Conservation (phyloP, 1,140 invertebrate genomes). For the Cydia fagiglandana region DNA sequence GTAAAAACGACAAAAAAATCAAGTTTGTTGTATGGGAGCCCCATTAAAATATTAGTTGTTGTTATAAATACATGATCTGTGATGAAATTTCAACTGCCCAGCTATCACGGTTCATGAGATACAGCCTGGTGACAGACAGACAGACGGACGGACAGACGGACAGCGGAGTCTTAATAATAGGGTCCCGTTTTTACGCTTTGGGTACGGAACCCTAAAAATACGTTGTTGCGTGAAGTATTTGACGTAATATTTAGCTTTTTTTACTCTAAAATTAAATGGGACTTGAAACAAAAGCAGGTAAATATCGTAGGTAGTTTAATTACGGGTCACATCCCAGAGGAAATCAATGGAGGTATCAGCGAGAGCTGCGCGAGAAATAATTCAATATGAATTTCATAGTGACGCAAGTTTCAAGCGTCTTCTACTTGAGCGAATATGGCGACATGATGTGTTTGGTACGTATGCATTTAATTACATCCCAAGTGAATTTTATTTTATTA, state of each 20-base stretch:
- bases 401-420: neutral
- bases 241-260: neutral
- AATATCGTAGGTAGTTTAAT: constrained; percentile 7
- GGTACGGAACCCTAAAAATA: too few relatives aligned
- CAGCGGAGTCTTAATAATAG: too few relatives aligned
- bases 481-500: neutral
- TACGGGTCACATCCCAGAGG: constrained; percentile 1
- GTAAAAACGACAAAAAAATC: too few relatives aligned
- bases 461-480: neutral
- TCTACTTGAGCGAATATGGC: neutral
- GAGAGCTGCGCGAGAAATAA: neutral
- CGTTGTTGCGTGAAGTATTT: neutral
- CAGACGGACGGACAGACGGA: too few relatives aligned
- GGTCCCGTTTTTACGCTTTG: too few relatives aligned
- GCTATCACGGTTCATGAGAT: too few relatives aligned
- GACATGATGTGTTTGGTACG: neutral
- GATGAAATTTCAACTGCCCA: too few relatives aligned
- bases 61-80: too few relatives aligned
- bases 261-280: neutral
- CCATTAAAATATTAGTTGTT: too few relatives aligned
- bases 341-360: constrained; percentile 22
- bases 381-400: constrained; percentile 28
- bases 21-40: too few relatives aligned
- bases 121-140: too few relatives aligned
- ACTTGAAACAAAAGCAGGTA: neutral